Base-by-base conservation (phyloP, 2,797 vertebrate genomes). In the Eulemur albifrons region DNA sequence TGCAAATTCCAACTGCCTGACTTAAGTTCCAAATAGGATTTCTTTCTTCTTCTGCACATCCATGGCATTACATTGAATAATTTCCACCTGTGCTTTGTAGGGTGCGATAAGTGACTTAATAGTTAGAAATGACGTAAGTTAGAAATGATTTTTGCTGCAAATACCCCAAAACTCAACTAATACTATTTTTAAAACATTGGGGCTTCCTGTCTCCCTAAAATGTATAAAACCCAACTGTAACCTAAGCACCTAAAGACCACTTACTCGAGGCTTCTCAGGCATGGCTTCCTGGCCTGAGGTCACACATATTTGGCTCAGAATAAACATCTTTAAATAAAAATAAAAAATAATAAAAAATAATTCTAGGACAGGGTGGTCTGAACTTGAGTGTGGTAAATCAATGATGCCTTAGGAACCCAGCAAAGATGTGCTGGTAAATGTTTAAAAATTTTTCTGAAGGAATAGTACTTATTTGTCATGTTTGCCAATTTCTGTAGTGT, bases 1-100 rank as follows among this genome's bases (percentile, higher is more conserved):
- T 98, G 94, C 93, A 96, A 89, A 97, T 97, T 97, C 93, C 88
- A 95, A 7, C 77, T 93, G 95, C 72, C 95, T 97, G 95, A 95
- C 90, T 96, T 88, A 7, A 13, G 80, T 93, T 94, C 94, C 97
- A 98, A 96, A 38, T 23, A 88, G 35, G 48, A 50, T 82, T 85
- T 82, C 69, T 82, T 93, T 80, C 70, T 57, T 80, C 67, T 76
- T 50, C 20, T 40, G 38, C 32, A 76, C 45, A 70, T 63, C 43
- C 67, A 1, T 10, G 17, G 6, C 4, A 75, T 81, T 40, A 43
- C 14, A 4, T 1, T 73, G 30, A 88, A 50, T 87, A 43, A 10
- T 76, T 86, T 88, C 45, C 69, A 80, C 77, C 84, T 83, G 40
- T 25, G 21, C 65, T 88, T 75, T 48, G 14, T 15, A 77, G 30